These are phyloP conservation scores for Chaunax sp. DNA, from an alignment of 2,797 vertebrate species.

Conservation along the genomic window DNA sequence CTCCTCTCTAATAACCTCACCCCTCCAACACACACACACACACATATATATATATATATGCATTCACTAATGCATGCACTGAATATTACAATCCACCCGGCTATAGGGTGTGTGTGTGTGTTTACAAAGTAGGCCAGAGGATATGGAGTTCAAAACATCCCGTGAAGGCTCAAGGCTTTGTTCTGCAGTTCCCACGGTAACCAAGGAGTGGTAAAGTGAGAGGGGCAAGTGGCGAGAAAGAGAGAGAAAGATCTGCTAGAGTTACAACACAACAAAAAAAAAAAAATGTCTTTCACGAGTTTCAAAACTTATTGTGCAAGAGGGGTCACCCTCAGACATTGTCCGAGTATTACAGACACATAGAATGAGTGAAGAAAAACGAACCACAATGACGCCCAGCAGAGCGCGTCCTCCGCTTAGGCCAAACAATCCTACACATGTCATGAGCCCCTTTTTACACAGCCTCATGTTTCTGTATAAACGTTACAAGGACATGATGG, in stretches of 20 bases:
- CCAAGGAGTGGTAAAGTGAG: constrained; percentile 55
- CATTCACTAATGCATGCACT: neutral
- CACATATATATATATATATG: too few relatives aligned
- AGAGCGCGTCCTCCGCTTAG: too few relatives aligned
- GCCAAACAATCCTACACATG: too few relatives aligned
- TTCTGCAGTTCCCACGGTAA: constrained; percentile 69
- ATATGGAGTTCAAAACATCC: constrained; percentile 67
- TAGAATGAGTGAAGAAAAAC: neutral
- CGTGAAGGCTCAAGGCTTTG: constrained; percentile 57
- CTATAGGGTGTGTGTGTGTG: constrained; percentile 6
- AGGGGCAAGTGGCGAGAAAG: constrained; percentile 11
- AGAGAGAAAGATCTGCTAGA: constrained; percentile 12
- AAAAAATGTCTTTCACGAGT: constrained; percentile 17
- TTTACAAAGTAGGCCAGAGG: constrained; percentile 54
- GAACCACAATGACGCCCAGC: too few relatives aligned
- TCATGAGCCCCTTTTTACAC: too few relatives aligned
- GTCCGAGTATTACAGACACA: neutral
- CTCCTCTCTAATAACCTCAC: neutral
- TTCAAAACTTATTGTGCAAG: neutral
- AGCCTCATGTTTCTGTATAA: too few relatives aligned
- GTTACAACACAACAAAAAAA: constrained; percentile 50
- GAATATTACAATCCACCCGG: neutral
- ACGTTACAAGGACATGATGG: too few relatives aligned
- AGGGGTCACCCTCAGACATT: neutral
- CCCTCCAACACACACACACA: neutral